These are phyloP conservation scores for Tetrax tetrax DNA, from an alignment of 2,113 vertebrate species.

Conservation along the genomic window DNA sequence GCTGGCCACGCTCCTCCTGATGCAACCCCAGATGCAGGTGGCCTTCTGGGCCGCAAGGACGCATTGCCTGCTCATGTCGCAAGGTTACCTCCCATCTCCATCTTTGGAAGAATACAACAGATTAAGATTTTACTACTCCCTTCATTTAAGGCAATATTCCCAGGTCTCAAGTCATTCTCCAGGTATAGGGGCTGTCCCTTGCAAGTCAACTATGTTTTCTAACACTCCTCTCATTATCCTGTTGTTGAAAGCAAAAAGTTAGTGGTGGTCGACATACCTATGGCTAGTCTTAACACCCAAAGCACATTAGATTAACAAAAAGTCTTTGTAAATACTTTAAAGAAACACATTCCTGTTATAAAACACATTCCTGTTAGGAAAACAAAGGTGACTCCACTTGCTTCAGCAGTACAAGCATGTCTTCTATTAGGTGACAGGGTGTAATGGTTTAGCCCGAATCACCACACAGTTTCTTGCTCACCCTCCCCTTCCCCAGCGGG, in stretches of 20 bases:
- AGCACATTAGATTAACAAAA: background rate
- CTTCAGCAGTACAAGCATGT: background rate
- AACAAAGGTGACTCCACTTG: background rate
- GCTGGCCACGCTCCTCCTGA: too few relatives aligned
- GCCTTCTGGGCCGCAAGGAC: too few relatives aligned
- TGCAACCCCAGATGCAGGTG: too few relatives aligned
- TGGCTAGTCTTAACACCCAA: background rate
- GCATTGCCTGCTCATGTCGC: background rate
- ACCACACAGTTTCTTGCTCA: too few relatives aligned
- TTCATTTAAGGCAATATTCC: background rate
- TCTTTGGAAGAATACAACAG: background rate
- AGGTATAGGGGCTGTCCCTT: background rate
- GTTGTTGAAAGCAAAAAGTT: background rate
- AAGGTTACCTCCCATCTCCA: background rate
- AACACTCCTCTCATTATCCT: background rate
- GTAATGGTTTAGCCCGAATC: too few relatives aligned
- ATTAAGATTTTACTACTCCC: background rate
- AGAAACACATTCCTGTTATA: background rate
- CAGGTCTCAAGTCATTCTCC: background rate
- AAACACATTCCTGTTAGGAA: background rate
- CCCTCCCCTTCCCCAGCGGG: too few relatives aligned
- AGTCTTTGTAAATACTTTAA: background rate
- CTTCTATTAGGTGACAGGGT: background rate
- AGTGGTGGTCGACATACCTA: background rate
- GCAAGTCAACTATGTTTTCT: background rate